phyloP scores from a whole-genome alignment of 2,797 vertebrate species.

The Alauda arvensis region DNA sequence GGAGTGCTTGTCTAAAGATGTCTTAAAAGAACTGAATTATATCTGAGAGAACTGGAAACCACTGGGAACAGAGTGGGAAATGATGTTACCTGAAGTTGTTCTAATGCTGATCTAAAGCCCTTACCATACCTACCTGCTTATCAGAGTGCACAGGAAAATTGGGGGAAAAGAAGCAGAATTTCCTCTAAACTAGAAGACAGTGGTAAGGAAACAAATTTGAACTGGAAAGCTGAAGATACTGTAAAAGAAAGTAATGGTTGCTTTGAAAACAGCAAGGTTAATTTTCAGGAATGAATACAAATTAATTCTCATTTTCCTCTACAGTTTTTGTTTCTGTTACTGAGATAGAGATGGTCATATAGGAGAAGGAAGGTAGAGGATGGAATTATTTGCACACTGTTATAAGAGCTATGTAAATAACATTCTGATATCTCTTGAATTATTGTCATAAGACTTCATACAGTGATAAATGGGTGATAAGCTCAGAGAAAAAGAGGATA shows the following conservation, averaged over 20 bases:
- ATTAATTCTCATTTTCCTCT: not conserved
- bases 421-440: not conserved
- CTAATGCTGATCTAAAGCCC: not conserved
- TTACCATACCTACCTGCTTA: accelerated
- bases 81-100: not conserved
- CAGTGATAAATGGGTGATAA: not conserved
- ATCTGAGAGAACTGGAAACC: not conserved
- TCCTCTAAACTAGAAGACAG: not conserved
- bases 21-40: not conserved
- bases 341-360: not conserved
- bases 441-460: not conserved
- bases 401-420: not conserved
- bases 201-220: not conserved
- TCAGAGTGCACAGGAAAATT: accelerated
- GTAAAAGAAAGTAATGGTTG: not conserved
- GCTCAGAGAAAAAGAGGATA: not conserved
- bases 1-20: not conserved
- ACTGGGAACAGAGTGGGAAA: not conserved
- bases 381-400: not conserved
- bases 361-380: not conserved
- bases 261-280: not conserved
- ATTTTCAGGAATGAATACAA: not conserved
- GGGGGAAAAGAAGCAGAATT: not conserved
- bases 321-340: not conserved
- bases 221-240: not conserved